These are phyloP conservation scores for Poeciliopsis turrubarensis DNA, from an alignment of 2,113 vertebrate genomes.

Conservation along the genomic window DNA sequence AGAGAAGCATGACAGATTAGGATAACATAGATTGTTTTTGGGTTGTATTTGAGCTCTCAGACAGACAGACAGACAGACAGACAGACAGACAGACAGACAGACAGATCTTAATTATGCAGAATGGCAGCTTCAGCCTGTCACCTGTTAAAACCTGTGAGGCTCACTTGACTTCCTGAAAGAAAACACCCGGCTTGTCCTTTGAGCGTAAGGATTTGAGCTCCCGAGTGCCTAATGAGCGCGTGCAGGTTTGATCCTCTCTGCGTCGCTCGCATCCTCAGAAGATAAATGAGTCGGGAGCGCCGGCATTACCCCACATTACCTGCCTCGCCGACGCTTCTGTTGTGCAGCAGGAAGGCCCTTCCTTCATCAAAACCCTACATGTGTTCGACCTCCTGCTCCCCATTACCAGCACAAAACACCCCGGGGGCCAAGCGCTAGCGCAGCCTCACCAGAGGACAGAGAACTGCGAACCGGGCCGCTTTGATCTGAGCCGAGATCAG, in stretches of 20 bases:
- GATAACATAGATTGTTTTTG: too few species aligned
- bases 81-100: too few species aligned
- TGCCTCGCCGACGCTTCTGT: conserved; percentile 7
- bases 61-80: too few species aligned
- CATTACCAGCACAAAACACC: conserved; percentile 58
- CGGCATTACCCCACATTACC: conserved; percentile 27
- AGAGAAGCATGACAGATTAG: neutral
- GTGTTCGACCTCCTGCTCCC: conserved; percentile 57
- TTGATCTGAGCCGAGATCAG: conserved; percentile 64
- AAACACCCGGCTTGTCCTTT: conserved; percentile 24
- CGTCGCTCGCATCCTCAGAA: conserved; percentile 11
- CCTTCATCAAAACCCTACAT: conserved; percentile 37
- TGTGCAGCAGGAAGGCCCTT: conserved; percentile 19
- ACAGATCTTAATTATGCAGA: too few species aligned
- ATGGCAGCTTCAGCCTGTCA: neutral
- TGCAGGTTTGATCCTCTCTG: conserved; percentile 36
- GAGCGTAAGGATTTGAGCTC: conserved; percentile 39
- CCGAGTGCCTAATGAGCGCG: conserved; percentile 15
- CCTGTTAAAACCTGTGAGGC: conserved; percentile 3
- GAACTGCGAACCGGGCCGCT: conserved; percentile 40
- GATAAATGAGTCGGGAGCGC: conserved; percentile 31
- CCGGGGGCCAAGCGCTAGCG: conserved; percentile 57
- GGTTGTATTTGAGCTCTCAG: too few species aligned
- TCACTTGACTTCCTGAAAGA: conserved; percentile 17
- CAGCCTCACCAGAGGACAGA: conserved; percentile 36